phyloP scores from a whole-genome alignment of 2,888 invertebrate species.

The Megastigmus dorsalis region DNA sequence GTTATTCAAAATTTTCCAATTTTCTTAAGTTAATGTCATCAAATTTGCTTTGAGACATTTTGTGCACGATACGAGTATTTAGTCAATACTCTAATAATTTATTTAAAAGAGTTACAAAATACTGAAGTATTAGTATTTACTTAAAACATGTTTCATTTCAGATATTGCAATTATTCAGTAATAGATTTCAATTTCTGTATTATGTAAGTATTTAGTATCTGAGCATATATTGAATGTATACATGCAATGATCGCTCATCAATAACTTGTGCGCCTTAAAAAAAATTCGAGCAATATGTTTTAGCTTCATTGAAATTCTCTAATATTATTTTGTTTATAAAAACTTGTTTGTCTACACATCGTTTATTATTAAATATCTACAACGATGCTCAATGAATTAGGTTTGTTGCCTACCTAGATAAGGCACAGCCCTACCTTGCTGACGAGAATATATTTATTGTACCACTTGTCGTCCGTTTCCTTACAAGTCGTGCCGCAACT shows the following conservation, averaged over 20 bases:
- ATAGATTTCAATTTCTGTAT: constrained; percentile 13
- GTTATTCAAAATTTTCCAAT: constrained; percentile 7
- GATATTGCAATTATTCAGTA: constrained; percentile 33
- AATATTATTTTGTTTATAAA: constrained; percentile 48
- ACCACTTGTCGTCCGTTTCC: constrained; percentile 83
- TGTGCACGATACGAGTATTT: constrained; percentile 48
- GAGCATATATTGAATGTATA: constrained; percentile 14
- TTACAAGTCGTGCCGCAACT: constrained; percentile 83
- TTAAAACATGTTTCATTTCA: constrained; percentile 25
- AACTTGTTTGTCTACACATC: constrained; percentile 44
- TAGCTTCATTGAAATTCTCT: constrained; percentile 38
- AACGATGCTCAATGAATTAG: constrained; percentile 25
- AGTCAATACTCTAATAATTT: constrained; percentile 36
- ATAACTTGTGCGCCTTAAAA: constrained; percentile 43
- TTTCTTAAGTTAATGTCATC: constrained; percentile 28
- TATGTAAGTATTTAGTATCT: constrained; percentile 21
- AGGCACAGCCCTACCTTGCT: constrained; percentile 79
- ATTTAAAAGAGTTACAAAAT: constrained; percentile 49
- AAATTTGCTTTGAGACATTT: constrained; percentile 29
- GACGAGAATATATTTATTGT: constrained; percentile 85
- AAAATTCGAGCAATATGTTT: constrained; percentile 33
- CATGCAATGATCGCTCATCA: constrained; percentile 8
- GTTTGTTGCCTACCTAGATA: constrained; percentile 58
- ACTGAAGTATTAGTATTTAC: constrained; percentile 42
- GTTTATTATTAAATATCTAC: constrained; percentile 19